These are phyloP conservation scores for Gallinago stenura DNA, from an alignment of 2,797 vertebrate species.

Conservation along the genomic window DNA sequence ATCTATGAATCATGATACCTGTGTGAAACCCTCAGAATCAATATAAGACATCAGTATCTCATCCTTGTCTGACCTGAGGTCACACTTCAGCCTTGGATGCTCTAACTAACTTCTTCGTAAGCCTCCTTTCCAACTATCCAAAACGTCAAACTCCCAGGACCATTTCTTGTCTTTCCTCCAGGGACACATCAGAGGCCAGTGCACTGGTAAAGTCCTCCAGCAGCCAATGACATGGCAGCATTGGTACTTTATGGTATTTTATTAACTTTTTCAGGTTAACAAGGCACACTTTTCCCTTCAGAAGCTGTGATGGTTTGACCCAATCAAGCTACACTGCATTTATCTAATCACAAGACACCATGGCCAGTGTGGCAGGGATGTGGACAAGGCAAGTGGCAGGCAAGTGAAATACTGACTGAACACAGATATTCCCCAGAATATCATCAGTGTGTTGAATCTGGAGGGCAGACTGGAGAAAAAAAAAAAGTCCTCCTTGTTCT, in stretches of 20 bases:
- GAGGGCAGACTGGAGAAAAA: background rate
- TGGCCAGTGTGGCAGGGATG: background rate
- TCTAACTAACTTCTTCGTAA: background rate
- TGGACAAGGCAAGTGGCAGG: background rate
- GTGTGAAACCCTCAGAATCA: background rate
- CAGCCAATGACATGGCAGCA: background rate
- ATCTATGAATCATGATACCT: background rate
- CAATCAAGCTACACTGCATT: background rate
- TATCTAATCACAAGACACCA: background rate
- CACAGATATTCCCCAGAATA: background rate
- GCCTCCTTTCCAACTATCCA: background rate
- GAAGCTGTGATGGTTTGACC: background rate
- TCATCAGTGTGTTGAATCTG: background rate
- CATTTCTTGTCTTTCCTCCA: background rate
- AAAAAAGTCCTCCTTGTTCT: background rate
- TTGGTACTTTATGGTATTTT: background rate
- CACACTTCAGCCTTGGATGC: background rate
- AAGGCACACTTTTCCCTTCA: background rate
- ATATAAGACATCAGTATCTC: background rate
- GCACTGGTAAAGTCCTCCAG: background rate
- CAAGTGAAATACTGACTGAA: background rate
- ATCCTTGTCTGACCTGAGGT: background rate
- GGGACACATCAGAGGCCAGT: background rate
- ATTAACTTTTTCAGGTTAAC: slow-evolving; percentile 31
- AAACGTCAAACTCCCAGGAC: background rate